These are phyloP conservation scores for Heterodera schachtii DNA, from an alignment of 1,140 invertebrate species.

Conservation along the genomic window DNA sequence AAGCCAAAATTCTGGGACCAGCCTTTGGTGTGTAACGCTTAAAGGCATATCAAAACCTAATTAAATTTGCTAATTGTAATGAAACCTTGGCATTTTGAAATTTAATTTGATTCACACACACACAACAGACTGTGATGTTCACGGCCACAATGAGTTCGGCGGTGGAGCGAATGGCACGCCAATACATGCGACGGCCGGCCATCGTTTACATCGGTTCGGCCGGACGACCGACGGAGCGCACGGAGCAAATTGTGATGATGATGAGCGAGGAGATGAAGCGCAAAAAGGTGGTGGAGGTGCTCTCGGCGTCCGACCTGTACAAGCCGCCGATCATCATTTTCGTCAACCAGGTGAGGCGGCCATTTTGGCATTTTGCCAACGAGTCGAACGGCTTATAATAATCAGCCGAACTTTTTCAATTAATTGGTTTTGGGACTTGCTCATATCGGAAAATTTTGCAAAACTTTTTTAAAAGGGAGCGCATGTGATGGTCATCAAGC, in stretches of 20 bases:
- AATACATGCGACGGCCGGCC: slow-evolving; percentile 89
- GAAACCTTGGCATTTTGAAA: not conserved
- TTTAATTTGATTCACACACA: not conserved
- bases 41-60: too few species aligned
- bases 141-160: slow-evolving; percentile 99
- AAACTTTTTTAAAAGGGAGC: too few species aligned
- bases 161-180: slow-evolving; percentile 90
- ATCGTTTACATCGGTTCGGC: slow-evolving; percentile 92
- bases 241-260: slow-evolving; percentile 96
- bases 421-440: too few species aligned
- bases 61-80: too few species aligned
- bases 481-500: too few species aligned
- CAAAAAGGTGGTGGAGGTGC: slow-evolving; percentile 71
- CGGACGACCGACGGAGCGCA: slow-evolving; percentile 94
- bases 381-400: too few species aligned
- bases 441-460: too few species aligned
- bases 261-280: slow-evolving; percentile 89
- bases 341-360: slow-evolving; percentile 93
- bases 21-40: too few species aligned
- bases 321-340: slow-evolving; percentile 96
- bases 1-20: too few species aligned
- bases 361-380: too few species aligned
- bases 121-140: slow-evolving; percentile 92
- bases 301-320: slow-evolving; percentile 73
- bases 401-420: too few species aligned